phyloP scores from a whole-genome alignment of 2,797 vertebrate genomes.

The Epinephelus coioides region DNA sequence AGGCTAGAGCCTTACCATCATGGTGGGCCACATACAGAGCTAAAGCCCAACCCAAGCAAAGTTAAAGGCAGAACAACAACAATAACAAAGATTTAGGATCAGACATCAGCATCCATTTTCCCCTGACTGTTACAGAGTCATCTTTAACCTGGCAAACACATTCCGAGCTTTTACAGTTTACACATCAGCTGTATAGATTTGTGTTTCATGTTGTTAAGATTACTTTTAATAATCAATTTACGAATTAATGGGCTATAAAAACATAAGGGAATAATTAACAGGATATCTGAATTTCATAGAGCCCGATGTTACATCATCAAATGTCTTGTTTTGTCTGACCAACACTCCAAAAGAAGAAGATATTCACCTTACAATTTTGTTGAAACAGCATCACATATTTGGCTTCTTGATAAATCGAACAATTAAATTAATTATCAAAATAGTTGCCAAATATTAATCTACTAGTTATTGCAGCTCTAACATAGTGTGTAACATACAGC shows the following conservation, averaged over 20 bases:
- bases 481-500: not conserved
- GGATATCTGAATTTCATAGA: not conserved
- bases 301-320: not conserved
- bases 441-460: not conserved
- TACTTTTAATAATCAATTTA: not conserved
- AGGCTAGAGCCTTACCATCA: constrained; percentile 85
- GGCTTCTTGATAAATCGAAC: not conserved
- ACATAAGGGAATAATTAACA: not conserved
- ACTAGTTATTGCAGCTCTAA: not conserved
- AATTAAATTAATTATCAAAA: not conserved
- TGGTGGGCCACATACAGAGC: constrained; percentile 87
- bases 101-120: constrained; percentile 49
- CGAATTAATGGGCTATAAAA: not conserved
- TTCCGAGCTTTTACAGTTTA: constrained; percentile 40
- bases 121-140: constrained; percentile 9
- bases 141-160: constrained; percentile 35
- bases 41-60: constrained; percentile 78
- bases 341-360: not conserved
- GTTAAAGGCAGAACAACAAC: constrained; percentile 79
- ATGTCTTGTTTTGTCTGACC: not conserved
- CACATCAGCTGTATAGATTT: not conserved
- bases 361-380: not conserved
- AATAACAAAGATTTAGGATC: constrained; percentile 68
- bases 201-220: not conserved
- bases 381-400: not conserved